phyloP scores from a whole-genome alignment of 2,797 vertebrate genomes.

The Gambelia wislizenii region DNA sequence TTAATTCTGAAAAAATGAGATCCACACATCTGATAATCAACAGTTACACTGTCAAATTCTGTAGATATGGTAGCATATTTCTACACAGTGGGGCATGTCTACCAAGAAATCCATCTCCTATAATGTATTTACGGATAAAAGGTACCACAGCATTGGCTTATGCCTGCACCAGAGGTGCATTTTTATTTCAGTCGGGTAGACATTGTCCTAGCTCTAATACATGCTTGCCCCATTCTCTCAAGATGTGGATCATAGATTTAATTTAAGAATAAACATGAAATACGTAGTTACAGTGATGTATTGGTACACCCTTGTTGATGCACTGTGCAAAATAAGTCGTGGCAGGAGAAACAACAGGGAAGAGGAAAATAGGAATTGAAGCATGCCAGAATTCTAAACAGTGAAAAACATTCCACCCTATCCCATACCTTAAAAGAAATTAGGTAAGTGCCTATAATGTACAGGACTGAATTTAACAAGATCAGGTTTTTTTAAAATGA shows the following conservation, averaged over 20 bases:
- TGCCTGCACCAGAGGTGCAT: background rate
- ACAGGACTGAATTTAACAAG: background rate
- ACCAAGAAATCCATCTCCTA: background rate
- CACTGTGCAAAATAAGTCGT: background rate
- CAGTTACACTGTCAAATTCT: slow-evolving; percentile 15
- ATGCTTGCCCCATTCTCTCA: background rate
- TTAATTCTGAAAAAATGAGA: background rate
- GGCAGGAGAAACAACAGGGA: no score
- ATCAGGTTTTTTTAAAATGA: background rate
- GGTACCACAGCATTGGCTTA: background rate
- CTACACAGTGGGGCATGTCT: background rate
- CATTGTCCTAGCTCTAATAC: background rate
- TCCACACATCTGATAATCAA: background rate
- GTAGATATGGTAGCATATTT: slow-evolving; percentile 6
- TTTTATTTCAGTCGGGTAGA: background rate
- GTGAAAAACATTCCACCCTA: background rate
- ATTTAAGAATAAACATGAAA: background rate
- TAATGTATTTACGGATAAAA: background rate
- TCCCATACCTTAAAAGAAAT: background rate
- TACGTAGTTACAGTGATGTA: background rate
- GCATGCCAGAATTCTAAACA: background rate
- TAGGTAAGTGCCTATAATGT: background rate
- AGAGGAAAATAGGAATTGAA: background rate
- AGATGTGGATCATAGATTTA: background rate
- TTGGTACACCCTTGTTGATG: no score